Base-by-base conservation (phyloP, 2,797 vertebrate species). In the Xerus rutilus region DNA sequence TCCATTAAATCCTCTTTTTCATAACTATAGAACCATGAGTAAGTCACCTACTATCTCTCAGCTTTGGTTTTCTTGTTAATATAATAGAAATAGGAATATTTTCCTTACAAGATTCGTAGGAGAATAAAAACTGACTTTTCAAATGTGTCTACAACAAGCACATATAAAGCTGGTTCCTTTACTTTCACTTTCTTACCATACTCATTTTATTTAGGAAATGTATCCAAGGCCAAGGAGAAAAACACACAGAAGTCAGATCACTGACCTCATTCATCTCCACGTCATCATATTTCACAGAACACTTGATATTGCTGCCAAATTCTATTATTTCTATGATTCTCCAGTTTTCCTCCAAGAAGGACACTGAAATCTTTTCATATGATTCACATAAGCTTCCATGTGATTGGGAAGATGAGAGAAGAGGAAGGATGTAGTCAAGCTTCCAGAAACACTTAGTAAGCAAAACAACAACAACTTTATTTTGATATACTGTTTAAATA, bases 391-490 rank as follows among this genome's bases (percentile, higher is more conserved):
- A 92, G 45, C 57, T 82, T 91, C 4, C 92, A 65, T 86, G 84
- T 87, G 39, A 3, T 39, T 45, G 57, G 57, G 59, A 89, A 82
- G 89, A 21, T 35, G 5, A 59, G 43, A 77, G 73, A 14, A 70
- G 18, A 43, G 62, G 28, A 47, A 43, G 20, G 15, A 30, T 17
- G 30, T 5, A 8, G 2, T 7, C 1, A 43, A 9, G 30, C 0
- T 95, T 95, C 90, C 77, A 89, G 43, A 47, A 96, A 54, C n/a
- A 76, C 0, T 85, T 84, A n/a, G 11, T 10, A n/a, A n/a, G 49
- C 43, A 47, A n/a, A 54, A 20, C 54, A 54, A 54, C 54, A 57
- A 57, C 54, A 57, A 57, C 43, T 13, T 47, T 43, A 78, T 91
- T 79, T 81, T 77, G 47, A 64, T 67, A 77, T 4, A 35, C 5